Evolutionary conservation across 23 tunicate species (phyloP).

Genomic region (Diplosoma virens): DNA sequence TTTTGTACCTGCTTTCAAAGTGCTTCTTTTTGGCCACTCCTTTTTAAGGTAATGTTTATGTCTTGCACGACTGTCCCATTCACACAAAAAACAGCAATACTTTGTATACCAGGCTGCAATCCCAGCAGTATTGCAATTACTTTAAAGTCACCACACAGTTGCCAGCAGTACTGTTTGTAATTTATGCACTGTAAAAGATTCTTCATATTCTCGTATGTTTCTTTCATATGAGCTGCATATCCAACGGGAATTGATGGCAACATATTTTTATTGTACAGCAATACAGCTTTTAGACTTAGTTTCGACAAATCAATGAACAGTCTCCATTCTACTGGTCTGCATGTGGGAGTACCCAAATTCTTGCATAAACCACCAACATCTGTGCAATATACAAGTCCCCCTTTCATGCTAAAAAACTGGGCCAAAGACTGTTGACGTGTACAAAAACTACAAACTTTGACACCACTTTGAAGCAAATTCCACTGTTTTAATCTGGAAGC

Average conservation of each 20-base stretch:
- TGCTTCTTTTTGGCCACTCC: not conserved
- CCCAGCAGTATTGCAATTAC: not conserved
- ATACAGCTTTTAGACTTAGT: not conserved
- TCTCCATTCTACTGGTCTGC: not conserved
- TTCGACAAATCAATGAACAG: not conserved
- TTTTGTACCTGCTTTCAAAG: not conserved
- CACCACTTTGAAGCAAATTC: too few species aligned
- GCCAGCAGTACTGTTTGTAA: not conserved
- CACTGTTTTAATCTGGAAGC: too few species aligned
- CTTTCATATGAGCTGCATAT: not conserved
- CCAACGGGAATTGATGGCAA: not conserved
- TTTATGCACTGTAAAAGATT: not conserved
- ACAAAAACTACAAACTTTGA: too few species aligned
- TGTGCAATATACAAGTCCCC: too few species aligned
- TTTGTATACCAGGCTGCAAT: not conserved
- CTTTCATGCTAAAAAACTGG: too few species aligned
- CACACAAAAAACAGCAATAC: not conserved
- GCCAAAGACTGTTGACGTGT: too few species aligned
- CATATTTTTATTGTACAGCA: not conserved
- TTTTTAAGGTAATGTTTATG: not conserved
- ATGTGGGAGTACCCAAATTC: too few species aligned
- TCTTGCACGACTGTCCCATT: not conserved
- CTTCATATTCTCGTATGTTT: not conserved
- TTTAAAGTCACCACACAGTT: not conserved
- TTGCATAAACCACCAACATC: too few species aligned